Evolutionary conservation across 2,113 vertebrate species (phyloP).

Genomic region (Nothobranchius kuhntae): DNA sequence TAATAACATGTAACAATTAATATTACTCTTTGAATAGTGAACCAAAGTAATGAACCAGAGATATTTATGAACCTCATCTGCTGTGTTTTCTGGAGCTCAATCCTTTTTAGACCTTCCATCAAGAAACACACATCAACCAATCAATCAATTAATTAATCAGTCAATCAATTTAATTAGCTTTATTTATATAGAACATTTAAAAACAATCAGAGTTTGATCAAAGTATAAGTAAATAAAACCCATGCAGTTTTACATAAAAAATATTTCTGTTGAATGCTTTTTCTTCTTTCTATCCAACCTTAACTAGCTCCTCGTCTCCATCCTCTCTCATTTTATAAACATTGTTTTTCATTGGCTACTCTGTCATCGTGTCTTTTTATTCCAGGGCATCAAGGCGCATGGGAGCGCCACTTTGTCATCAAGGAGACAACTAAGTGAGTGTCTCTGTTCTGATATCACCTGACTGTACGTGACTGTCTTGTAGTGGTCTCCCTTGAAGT

Average conservation of each 20-base stretch:
- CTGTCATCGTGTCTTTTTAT: slow-evolving; percentile 73
- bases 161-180: no score
- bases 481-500: slow-evolving; percentile 67
- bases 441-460: slow-evolving; percentile 74
- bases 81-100: background rate
- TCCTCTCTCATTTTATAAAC: background rate
- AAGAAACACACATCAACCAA: no score
- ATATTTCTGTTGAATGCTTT: slow-evolving; percentile 36
- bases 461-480: slow-evolving; percentile 67
- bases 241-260: slow-evolving; percentile 14
- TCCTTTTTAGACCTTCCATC: background rate
- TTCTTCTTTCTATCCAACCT: slow-evolving; percentile 39
- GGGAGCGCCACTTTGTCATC: slow-evolving; percentile 71
- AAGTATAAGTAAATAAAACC: no score
- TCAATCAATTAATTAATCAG: no score
- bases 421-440: slow-evolving; percentile 78
- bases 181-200: no score
- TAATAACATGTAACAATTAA: no score
- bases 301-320: slow-evolving; percentile 38
- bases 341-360: slow-evolving; percentile 32
- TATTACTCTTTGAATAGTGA: slow-evolving; percentile 19
- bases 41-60: slow-evolving; percentile 28
- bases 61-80: slow-evolving; percentile 47
- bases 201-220: no score
- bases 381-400: slow-evolving; percentile 74